Evolutionary conservation across 1,140 invertebrate species (phyloP).

Genomic region (Temnothorax curvispinosus): DNA sequence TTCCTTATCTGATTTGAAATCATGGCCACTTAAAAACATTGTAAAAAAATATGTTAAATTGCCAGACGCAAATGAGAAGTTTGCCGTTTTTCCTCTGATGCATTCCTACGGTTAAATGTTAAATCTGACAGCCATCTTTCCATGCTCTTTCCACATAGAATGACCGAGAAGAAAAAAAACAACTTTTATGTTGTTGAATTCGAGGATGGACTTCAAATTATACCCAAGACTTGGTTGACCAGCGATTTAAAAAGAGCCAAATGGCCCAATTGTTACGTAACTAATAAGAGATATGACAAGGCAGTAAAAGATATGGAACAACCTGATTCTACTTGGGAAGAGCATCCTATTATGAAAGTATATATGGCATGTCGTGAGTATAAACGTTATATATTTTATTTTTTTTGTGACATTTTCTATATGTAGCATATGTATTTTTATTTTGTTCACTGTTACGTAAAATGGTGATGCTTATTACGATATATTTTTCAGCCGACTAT

Average conservation of each 20-base stretch:
- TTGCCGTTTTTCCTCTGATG: background rate
- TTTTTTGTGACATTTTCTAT: background rate
- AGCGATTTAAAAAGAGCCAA: constrained; percentile 12
- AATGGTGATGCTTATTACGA: background rate
- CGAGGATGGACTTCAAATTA: background rate
- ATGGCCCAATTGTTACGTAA: background rate
- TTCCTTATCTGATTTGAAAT: background rate
- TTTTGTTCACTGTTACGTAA: background rate
- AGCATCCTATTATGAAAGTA: constrained; percentile 8
- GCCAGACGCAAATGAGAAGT: background rate
- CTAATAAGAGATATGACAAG: background rate
- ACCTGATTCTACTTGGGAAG: background rate
- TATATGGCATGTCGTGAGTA: constrained; percentile 12
- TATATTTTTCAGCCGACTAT: constrained; percentile 12
- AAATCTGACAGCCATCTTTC: background rate
- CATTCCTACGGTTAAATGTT: background rate
- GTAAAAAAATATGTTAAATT: background rate
- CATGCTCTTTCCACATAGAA: background rate
- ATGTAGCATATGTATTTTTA: background rate
- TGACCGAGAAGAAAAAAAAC: background rate
- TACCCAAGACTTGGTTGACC: background rate
- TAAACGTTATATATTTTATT: background rate
- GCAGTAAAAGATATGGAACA: constrained; percentile 7
- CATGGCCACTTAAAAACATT: background rate
- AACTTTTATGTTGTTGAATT: background rate